phyloP scores from a whole-genome alignment of 2,113 vertebrate genomes.

The Mixornis gularis region DNA sequence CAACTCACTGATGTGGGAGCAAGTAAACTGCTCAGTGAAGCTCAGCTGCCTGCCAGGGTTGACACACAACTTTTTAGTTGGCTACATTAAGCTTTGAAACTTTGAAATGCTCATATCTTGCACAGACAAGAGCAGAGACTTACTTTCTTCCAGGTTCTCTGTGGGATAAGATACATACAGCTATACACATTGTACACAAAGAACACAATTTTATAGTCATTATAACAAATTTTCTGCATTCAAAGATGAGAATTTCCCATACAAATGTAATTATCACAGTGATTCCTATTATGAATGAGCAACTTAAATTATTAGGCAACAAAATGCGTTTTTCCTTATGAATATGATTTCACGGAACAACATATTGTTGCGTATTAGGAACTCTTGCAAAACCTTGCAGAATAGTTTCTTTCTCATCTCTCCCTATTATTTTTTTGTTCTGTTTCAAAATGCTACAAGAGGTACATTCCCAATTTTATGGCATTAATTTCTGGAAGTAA shows the following conservation, averaged over 20 bases:
- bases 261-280: not conserved
- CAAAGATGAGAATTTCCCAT: not conserved
- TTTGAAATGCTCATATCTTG: not conserved
- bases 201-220: not conserved
- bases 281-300: not conserved
- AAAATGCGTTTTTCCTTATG: not conserved
- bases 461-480: not conserved
- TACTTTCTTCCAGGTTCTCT: not conserved
- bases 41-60: not conserved
- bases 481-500: not conserved
- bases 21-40: not conserved
- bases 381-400: not conserved
- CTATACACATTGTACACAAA: not conserved
- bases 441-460: not conserved
- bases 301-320: not conserved
- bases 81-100: not conserved
- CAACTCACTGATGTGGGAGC: not conserved
- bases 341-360: not conserved
- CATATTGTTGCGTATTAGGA: not conserved
- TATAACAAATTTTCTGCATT: not conserved
- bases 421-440: not conserved
- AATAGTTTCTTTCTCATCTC: not conserved
- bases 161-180: not conserved
- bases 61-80: not conserved
- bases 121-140: not conserved